Evolutionary conservation across 2,113 vertebrate genomes (phyloP).

Genomic region (Chinchilla lanigera): DNA sequence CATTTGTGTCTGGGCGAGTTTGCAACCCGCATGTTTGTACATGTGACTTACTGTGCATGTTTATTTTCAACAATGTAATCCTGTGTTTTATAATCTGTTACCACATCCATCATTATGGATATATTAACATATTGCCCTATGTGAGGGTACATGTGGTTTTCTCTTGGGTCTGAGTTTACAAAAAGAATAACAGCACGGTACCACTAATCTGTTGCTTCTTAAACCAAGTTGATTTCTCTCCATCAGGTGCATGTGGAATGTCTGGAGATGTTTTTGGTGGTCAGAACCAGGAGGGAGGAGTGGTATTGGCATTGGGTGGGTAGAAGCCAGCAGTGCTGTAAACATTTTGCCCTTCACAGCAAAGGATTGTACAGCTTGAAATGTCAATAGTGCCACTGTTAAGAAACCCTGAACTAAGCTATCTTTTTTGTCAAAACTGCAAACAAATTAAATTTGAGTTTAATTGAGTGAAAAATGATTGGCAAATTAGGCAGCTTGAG

Average conservation of each 20-base stretch:
- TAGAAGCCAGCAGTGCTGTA: neutral
- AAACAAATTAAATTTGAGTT: neutral
- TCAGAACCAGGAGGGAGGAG: neutral
- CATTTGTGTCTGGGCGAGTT: neutral
- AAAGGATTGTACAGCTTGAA: neutral
- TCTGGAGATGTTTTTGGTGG: neutral
- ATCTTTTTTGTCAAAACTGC: neutral
- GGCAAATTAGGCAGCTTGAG: neutral
- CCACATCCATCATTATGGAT: neutral
- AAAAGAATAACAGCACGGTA: neutral
- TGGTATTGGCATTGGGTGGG: neutral
- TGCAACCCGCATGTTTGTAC: neutral
- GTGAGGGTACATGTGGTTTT: slow-evolving; percentile 23
- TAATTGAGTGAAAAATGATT: neutral
- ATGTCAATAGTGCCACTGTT: neutral
- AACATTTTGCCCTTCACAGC: neutral
- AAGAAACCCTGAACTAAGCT: slow-evolving; percentile 2
- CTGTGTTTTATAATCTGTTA: slow-evolving; percentile 53
- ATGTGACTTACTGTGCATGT: neutral
- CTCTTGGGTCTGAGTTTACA: slow-evolving; percentile 15
- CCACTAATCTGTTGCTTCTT: neutral
- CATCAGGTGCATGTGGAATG: neutral
- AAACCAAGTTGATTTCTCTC: neutral
- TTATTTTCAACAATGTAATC: neutral
- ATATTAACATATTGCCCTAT: neutral